phyloP scores from a whole-genome alignment of 2,888 invertebrate species.

The Drosophila colorata region DNA sequence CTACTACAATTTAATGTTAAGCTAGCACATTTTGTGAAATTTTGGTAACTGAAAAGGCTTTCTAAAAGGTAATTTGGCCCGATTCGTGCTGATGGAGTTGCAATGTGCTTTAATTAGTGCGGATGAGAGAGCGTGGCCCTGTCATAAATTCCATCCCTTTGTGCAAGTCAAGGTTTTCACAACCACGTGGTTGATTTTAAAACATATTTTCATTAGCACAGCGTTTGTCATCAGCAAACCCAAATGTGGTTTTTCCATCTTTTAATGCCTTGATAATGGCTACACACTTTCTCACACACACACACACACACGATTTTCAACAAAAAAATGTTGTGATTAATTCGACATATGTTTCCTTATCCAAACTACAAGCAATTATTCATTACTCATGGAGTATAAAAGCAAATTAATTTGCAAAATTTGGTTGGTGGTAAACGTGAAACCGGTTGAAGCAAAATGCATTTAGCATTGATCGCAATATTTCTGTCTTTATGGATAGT shows the following conservation, averaged over 20 bases:
- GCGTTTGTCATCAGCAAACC: too few relatives aligned
- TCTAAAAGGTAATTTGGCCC: too few relatives aligned
- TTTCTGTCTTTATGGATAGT: not conserved
- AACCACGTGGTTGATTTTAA: conserved; percentile 20
- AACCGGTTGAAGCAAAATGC: not conserved
- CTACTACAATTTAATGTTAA: not conserved
- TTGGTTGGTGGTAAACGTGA: not conserved
- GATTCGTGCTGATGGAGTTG: not conserved
- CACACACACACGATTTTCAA: too few relatives aligned
- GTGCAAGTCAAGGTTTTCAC: not conserved
- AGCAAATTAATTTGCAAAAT: not conserved
- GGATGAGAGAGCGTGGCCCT: conserved; percentile 26
- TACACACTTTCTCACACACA: too few relatives aligned
- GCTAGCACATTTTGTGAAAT: not conserved
- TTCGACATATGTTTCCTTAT: not conserved
- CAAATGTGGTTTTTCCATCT: too few relatives aligned
- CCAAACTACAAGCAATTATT: not conserved
- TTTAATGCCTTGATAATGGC: too few relatives aligned
- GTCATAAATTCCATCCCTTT: conserved; percentile 21
- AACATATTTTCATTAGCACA: conserved; percentile 15
- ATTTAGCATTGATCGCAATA: not conserved
- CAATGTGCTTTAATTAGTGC: conserved; percentile 58
- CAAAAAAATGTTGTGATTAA: too few relatives aligned
- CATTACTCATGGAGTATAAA: not conserved
- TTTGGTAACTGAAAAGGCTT: too few relatives aligned